Evolutionary conservation across 2,113 vertebrate genomes (phyloP), one percentile per base, ranked within the genome.

Genomic region (Phyllostomus discolor): DNA sequence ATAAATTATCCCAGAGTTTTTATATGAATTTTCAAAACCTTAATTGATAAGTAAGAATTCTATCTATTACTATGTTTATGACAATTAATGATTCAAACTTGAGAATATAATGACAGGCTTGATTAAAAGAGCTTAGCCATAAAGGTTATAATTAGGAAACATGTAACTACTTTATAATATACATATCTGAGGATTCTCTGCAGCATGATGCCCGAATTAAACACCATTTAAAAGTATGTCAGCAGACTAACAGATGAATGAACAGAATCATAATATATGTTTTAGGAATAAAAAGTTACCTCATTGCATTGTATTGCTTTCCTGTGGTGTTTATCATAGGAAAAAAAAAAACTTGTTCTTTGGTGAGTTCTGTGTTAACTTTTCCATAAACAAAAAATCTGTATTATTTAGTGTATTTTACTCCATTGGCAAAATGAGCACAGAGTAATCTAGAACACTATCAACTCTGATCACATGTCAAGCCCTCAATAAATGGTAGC

Each of bases 231-330:
- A 79, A 94, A 76, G 28, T 73, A 83, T 75, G 78, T 91, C 33
- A 92, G 33, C 28, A 80, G 31, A 87, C 59, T 90, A 95, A 76
- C 46, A 85, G 41, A 85, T 76, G 33, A 95, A 52, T 52, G 43
- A 92, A 12, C 48, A 1, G 10, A 70, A 87, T 81, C 24, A 73
- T 52, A 93, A 80, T 72, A 43, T 79, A 33, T 62, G 8, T 41
- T 91, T 95, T 82, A 92, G 26, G 24, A 92, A 91, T 84, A 76
- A 94, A 94, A 67, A 33, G 26, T 76, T 79, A 69, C 12, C 2
- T 28, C 33, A 22, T 72, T 78, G 16, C 22, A 35, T 67, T 73
- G 8, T 57, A n/a, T 93, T 41, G 11, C 43, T 89, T 94, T 46
- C 6, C 4, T 91, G 1, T n/a, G 11, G 1, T 86, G 26, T 50